Evolutionary conservation across 2,888 invertebrate genomes (phyloP), one percentile per base, ranked within the genome.

Genomic region (Drosophila anomalipes): DNA sequence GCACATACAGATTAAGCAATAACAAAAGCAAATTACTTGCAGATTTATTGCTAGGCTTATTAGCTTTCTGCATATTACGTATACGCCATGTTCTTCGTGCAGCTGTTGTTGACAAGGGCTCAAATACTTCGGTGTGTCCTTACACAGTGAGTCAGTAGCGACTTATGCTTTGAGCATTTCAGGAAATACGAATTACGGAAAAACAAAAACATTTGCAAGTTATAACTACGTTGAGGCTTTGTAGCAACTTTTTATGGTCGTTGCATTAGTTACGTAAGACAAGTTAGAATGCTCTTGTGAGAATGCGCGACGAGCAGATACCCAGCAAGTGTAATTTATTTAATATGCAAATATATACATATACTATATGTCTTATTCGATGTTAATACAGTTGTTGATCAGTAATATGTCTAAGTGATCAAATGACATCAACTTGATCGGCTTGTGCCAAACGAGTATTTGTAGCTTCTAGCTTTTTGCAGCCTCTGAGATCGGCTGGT

Each of bases 11-110:
- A 86, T 86, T 81, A 76, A 59, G 74, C 73, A 57, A 82, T 69
- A 68, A 70, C 72, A 89, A 82, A 73, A 67, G 81, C 60, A 68
- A 76, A 75, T 83, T 83, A 64, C 68, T 49, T 63, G 67, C 47
- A 59, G 70, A 68, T 70, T 84, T 74, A 71, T 71, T 71, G 64
- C 49, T 47, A 57, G 69, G 69, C 73, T 86, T 81, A 83, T 39
- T 53, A 28, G 37, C 35, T 59, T 58, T 51, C 35, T 22, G 35
- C 47, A 74, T 63, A 71, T 86, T 81, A 80, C 74, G 70, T 81
- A 83, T 83, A 81, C 81, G 78, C 67, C 69, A 65, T n/a, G 16
- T 9, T 3, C 2, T 14, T 10, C 9, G 3, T 10, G 16, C 14
- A 9, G 60, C n/a, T 33, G 49, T 41, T 44, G 58, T 19, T 30